Conservation (phyloP, 2,888 invertebrate species). For the Poecilobothrus nobilitatus region DNA sequence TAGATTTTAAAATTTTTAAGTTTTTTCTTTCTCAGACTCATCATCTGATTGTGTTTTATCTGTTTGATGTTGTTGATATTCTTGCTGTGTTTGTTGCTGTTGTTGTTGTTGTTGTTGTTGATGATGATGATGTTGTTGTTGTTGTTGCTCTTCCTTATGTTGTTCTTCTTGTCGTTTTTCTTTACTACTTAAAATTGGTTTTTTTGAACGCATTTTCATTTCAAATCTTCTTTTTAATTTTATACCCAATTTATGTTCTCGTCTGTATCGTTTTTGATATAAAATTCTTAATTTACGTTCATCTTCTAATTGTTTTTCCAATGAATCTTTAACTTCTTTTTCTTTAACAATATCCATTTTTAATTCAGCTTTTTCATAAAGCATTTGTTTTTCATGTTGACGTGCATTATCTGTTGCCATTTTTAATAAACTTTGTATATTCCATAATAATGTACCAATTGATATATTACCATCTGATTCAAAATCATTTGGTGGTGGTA, state of each 20-base stretch:
- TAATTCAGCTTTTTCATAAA: constrained; percentile 87
- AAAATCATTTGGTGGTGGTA: constrained; percentile 6
- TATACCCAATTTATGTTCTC: background rate
- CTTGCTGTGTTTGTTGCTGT: background rate
- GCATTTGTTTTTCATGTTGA: constrained; percentile 84
- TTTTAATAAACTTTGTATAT: constrained; percentile 84
- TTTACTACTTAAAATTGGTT: background rate
- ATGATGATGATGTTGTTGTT: background rate
- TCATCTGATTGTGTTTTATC: background rate
- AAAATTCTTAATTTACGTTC: constrained; percentile 77
- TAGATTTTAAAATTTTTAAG: background rate
- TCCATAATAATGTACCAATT: constrained; percentile 80
- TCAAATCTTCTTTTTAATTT: background rate
- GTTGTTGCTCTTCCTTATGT: background rate
- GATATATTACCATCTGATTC: constrained; percentile 48
- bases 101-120: background rate
- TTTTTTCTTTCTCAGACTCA: background rate
- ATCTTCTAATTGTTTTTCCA: constrained; percentile 79
- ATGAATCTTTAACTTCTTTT: constrained; percentile 76
- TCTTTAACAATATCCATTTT: constrained; percentile 85
- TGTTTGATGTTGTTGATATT: no score
- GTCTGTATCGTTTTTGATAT: constrained; percentile 8
- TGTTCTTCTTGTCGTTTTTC: background rate
- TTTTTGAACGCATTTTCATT: background rate
- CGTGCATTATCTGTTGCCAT: constrained; percentile 87